Percentiles rank a stretch among this genome's conserved stretches.
Evolutionary conservation across 2,888 invertebrate species (phyloP).

Genomic region (Himalopsyche tibetana): DNA sequence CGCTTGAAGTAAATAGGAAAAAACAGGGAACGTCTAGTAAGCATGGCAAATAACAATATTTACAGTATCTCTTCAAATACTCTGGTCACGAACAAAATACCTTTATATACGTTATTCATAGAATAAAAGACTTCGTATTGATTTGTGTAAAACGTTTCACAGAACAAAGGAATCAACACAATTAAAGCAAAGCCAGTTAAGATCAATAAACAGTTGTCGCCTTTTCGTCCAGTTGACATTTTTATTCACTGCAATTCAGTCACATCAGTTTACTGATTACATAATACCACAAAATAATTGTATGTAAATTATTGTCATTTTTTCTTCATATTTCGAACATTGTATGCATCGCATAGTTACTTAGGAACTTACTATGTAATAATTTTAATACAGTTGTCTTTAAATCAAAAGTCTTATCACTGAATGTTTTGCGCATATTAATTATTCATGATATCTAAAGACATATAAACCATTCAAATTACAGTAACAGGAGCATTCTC

Average conservation of each 20-base stretch:
- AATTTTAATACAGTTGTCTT: too few relatives aligned
- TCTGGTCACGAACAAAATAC: conserved; percentile 18
- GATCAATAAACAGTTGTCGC: neutral
- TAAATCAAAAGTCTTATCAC: too few relatives aligned
- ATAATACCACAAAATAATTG: too few relatives aligned
- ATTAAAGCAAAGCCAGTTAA: neutral
- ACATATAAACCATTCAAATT: too few relatives aligned
- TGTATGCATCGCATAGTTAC: too few relatives aligned
- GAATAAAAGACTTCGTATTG: conserved; percentile 5
- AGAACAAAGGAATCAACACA: neutral
- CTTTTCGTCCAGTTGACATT: neutral
- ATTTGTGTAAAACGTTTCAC: neutral
- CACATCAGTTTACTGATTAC: too few relatives aligned
- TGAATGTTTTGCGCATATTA: too few relatives aligned
- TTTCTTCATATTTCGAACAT: too few relatives aligned
- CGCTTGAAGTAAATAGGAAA: conserved; percentile 14
- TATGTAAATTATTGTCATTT: too few relatives aligned
- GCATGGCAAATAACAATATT: conserved; percentile 21
- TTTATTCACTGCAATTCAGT: neutral
- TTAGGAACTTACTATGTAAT: too few relatives aligned
- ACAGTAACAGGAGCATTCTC: too few relatives aligned
- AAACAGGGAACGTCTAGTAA: conserved; percentile 3
- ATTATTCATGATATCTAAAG: too few relatives aligned
- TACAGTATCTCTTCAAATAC: conserved; percentile 25
- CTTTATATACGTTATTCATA: conserved; percentile 25